phyloP scores from a whole-genome alignment of 2,797 vertebrate species.

The Clarias fuscus region DNA sequence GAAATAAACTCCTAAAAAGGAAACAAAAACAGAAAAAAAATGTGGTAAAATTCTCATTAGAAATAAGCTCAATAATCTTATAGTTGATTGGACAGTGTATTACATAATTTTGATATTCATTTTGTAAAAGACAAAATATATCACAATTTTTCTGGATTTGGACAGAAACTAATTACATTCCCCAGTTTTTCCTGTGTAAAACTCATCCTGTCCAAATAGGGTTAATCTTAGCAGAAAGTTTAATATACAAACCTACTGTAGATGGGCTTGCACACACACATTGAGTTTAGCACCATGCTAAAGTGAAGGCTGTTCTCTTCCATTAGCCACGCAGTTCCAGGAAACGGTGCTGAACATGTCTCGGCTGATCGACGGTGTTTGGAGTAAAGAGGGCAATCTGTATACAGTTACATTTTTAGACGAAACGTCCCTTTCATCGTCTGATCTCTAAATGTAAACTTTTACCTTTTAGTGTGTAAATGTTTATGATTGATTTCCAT shows the following conservation, averaged over 20 bases:
- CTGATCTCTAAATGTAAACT: slow-evolving; percentile 40
- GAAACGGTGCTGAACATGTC: background rate
- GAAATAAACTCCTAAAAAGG: too few species aligned
- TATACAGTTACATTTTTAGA: background rate
- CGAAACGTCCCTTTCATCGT: slow-evolving; percentile 7
- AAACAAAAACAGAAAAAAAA: too few species aligned
- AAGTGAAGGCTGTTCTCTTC: background rate
- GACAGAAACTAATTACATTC: background rate
- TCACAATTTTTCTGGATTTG: too few species aligned
- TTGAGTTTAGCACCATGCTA: background rate
- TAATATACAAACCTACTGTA: background rate
- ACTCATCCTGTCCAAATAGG: background rate
- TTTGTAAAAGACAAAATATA: background rate
- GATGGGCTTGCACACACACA: background rate
- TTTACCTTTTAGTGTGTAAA: slow-evolving; percentile 29
- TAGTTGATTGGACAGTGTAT: too few species aligned
- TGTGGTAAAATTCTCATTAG: too few species aligned
- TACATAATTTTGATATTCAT: background rate
- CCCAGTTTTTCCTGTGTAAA: background rate
- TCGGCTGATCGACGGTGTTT: background rate
- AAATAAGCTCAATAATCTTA: too few species aligned
- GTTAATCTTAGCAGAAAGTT: background rate
- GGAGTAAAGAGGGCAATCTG: background rate
- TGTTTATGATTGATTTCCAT: slow-evolving; percentile 34
- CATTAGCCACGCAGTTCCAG: background rate